Base-by-base conservation (phyloP, 2,113 vertebrate genomes). In the Octodon degus region DNA sequence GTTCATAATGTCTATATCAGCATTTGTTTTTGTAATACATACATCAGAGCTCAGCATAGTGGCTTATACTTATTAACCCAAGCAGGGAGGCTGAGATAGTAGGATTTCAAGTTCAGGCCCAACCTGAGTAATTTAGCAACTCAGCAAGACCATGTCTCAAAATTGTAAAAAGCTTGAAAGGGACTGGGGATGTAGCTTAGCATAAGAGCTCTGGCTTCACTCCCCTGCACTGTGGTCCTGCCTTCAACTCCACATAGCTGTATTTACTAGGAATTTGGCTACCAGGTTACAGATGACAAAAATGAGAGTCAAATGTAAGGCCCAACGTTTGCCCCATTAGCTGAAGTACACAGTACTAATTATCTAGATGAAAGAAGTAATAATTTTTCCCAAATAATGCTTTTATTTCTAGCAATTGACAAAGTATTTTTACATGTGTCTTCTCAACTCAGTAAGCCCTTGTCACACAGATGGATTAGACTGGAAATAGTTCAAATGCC, bases 261-360 rank as follows among this genome's bases (percentile, higher is more conserved):
- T 85, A 81, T 91, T 97, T 97, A 76, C 80, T 86, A 95, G 62
- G 76, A 95, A 95, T 95, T 74, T 86, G 55, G 85, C 55, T 87
- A 77, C 92, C 50, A 13, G 43, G 14, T 83, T 94, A 82, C 81
- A 2, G 47, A 89, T 90, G 87, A 96, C 90, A 96, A 97, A 96
- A 96, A 90, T 63, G 53, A 43, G 67, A 68, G 37, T 86, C 30
- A 85, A 92, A 67, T 76, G 11, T 34, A 80, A 90, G 43, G 68
- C 86, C 80, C 84, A 74, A 85, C 55, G 63, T 2, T 53, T 34
- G n/a, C 25, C 67, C 62, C 2, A 19, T 92, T 92, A 77, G 63
- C 60, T 82, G 60, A 96, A 97, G 67, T 62, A 34, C 47, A 91
- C 19, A 81, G 60, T 53, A 22, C 32, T 88, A 47, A 62, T 86